phyloP scores from a whole-genome alignment of 2,797 vertebrate genomes.

The Clamator glandarius region DNA sequence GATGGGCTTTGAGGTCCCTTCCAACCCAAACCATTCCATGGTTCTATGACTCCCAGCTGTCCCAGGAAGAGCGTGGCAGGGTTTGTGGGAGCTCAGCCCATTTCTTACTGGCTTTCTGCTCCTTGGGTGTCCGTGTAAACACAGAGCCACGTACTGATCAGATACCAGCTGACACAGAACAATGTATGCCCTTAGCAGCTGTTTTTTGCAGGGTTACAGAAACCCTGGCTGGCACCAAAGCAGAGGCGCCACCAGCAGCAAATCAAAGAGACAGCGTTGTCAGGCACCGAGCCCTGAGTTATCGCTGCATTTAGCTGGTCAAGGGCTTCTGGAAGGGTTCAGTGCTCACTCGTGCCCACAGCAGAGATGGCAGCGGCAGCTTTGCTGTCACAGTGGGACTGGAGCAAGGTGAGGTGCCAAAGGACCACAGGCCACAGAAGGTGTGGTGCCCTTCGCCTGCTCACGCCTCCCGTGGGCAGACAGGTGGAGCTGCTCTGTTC shows the following conservation, averaged over 20 bases:
- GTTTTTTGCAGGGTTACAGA: not conserved
- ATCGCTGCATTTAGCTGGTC: not conserved
- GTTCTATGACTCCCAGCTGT: not conserved
- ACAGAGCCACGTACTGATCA: not conserved
- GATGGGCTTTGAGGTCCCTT: no score
- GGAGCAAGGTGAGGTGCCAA: not conserved
- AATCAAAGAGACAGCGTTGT: not conserved
- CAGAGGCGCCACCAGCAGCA: not conserved
- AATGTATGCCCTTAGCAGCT: not conserved
- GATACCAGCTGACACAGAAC: not conserved
- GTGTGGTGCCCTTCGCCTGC: not conserved
- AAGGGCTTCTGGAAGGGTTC: not conserved
- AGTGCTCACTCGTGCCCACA: not conserved
- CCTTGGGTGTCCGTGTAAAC: not conserved
- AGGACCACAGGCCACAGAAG: accelerated
- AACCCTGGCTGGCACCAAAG: not conserved
- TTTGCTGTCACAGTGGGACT: not conserved
- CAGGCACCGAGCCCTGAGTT: accelerated
- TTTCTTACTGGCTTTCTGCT: not conserved
- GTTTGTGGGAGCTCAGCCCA: not conserved
- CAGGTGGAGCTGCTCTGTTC: not conserved
- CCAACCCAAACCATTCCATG: no score
- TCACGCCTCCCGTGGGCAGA: not conserved
- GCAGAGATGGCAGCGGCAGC: accelerated
- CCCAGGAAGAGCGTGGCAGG: not conserved